Evolutionary conservation across 35 echinoderm and acorn worm genomes (phyloP), one percentile per base, ranked within the genome.

Genomic region (Lytechinus variegatus): DNA sequence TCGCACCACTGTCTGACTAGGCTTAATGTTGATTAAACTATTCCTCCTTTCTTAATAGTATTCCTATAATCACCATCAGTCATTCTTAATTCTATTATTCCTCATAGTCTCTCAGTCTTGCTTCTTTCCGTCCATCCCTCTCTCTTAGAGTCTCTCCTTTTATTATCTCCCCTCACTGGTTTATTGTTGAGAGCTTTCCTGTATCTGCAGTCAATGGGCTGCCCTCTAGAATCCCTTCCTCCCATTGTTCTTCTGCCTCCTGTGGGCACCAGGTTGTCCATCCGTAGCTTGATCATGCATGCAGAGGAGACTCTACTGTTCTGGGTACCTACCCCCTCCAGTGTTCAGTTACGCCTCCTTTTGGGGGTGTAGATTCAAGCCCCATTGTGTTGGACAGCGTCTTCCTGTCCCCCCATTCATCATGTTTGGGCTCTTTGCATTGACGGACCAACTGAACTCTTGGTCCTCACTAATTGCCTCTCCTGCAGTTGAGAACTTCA

Each of bases 101-200:
- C 33, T 44, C 33, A 44, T 44, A 44, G 33, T 44, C 33, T 44
- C 33, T 44, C 33, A 44, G 33, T 44, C 33, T 44, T 44, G 33
- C 88, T 9, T 52, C 88, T 54, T 16, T 90, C 27, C 27, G 28
- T 19, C 88, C 27, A 6, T 89, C 52, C 5, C 88, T 28, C 52
- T 21, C 28, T 51, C 33, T 51, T 12, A 8, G 16, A 12, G 10
- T 90, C 9, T 53, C 28, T 52, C 88, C 11, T 33, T 90, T 33
- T 44, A 7, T 29, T 44, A 14, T 90, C 27, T 52, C 88, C 29
- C 88, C 52, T 52, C 9, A 79, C 11, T 44, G 33, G 55, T 9
- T n/a, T 24, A 79, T 90, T 90, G 88, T 90, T 90, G 29, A 52
- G 88, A 54, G 29, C 88, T 90, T 90, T 90, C 88, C 88, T 90